These are phyloP conservation scores for Lithophane semibrunnea DNA, from an alignment of 2,888 invertebrate genomes.

Conservation along the genomic window DNA sequence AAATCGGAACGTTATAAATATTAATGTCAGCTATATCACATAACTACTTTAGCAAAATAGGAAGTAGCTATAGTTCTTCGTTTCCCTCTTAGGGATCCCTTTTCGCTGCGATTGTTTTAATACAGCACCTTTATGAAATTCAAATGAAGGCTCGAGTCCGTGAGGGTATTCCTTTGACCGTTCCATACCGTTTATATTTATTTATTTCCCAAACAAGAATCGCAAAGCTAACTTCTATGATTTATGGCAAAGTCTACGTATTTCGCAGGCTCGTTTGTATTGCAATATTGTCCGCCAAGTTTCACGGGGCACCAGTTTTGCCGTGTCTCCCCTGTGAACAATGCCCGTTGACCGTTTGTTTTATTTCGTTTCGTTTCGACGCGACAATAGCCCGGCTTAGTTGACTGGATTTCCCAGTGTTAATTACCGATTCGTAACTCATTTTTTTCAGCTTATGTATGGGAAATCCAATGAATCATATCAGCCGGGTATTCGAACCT, in stretches of 20 bases:
- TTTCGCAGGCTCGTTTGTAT: conserved; percentile 76
- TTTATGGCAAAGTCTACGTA: conserved; percentile 77
- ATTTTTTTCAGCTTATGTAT: conserved; percentile 67
- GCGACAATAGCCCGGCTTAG: conserved; percentile 76
- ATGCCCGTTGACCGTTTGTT: conserved; percentile 73
- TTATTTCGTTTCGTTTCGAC: conserved; percentile 78
- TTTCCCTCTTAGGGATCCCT: conserved; percentile 48
- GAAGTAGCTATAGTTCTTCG: conserved; percentile 21
- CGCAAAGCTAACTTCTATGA: conserved; percentile 82
- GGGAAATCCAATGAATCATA: conserved; percentile 76
- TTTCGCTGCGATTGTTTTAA: conserved; percentile 79
- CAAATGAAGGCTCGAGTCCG: conserved; percentile 77
- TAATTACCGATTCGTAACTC: conserved; percentile 78
- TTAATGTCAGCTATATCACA: conserved; percentile 3
- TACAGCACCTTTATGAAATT: conserved; percentile 83
- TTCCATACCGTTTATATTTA: conserved; percentile 74
- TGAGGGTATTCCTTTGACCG: conserved; percentile 64
- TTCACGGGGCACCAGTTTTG: conserved; percentile 68
- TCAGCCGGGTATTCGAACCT: conserved; percentile 35
- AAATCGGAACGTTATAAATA: conserved; percentile 19
- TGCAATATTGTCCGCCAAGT: conserved; percentile 80
- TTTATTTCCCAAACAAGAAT: conserved; percentile 83
- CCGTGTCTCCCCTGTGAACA: conserved; percentile 67
- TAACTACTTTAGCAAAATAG: conserved; percentile 27
- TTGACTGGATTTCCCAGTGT: conserved; percentile 74